Conservation (phyloP, 2,888 invertebrate genomes). For the Bimastos eiseni region DNA sequence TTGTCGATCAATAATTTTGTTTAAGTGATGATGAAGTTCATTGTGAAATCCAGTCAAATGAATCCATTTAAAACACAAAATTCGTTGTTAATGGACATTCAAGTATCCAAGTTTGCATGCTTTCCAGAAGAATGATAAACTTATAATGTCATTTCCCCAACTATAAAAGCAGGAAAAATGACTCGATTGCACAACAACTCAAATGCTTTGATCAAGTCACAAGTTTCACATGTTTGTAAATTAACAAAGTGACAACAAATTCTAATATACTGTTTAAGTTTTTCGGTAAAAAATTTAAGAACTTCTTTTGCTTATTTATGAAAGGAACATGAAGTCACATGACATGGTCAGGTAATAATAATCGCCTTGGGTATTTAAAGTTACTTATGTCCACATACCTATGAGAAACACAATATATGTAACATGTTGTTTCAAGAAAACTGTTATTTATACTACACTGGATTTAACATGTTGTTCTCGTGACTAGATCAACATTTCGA, state of each 20-base stretch:
- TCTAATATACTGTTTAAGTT: not conserved
- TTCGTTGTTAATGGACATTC: not conserved
- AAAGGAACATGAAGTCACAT: not conserved
- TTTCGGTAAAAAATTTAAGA: not conserved
- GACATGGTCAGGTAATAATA: not conserved
- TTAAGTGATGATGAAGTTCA: not conserved
- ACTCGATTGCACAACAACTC: not conserved
- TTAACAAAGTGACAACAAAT: not conserved
- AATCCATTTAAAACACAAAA: not conserved
- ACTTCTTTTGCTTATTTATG: not conserved
- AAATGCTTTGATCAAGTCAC: not conserved
- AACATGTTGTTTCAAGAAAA: not conserved
- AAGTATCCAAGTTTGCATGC: not conserved
- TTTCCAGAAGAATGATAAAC: not conserved
- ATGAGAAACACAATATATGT: not conserved
- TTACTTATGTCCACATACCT: not conserved
- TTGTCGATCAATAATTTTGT: not conserved
- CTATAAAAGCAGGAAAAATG: not conserved
- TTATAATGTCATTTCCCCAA: not conserved
- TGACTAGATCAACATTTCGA: conserved; percentile 18
- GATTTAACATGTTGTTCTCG: conserved; percentile 7
- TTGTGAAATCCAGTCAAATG: not conserved
- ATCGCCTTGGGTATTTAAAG: not conserved
- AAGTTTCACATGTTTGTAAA: not conserved
- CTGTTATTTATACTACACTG: not conserved